Evolutionary conservation across 92 coral and sea anemone species (phyloP).

Genomic region (Blastomussa wellsi): DNA sequence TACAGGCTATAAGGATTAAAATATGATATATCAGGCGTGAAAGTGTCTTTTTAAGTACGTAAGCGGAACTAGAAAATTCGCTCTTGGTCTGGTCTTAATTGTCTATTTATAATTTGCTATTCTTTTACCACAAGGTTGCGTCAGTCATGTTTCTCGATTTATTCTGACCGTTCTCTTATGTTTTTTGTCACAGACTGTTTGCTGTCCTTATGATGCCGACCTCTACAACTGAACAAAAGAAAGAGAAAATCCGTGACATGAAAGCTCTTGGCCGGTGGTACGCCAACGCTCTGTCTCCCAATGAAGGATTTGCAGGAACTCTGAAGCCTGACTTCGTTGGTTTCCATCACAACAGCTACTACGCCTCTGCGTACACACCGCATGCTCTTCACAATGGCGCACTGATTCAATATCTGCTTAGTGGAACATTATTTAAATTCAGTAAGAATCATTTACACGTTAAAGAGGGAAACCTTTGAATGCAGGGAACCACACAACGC

Average conservation of each 20-base stretch:
- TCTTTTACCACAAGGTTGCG: neutral
- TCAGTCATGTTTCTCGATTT: neutral
- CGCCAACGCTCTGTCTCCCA: slow-evolving; percentile 44
- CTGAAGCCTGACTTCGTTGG: slow-evolving; percentile 67
- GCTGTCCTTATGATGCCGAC: slow-evolving; percentile 69
- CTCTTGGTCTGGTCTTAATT: no score
- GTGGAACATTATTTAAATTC: slow-evolving; percentile 17
- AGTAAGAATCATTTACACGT: neutral
- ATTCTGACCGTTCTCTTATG: neutral
- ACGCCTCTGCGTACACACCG: slow-evolving; percentile 66
- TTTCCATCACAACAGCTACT: slow-evolving; percentile 68
- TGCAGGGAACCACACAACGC: no score
- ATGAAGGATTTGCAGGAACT: slow-evolving; percentile 57
- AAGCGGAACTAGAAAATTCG: no score
- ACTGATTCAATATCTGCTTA: slow-evolving; percentile 46
- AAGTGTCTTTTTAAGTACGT: no score
- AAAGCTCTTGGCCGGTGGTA: slow-evolving; percentile 47
- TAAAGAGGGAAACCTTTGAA: no score
- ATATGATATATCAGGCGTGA: no score
- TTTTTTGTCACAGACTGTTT: slow-evolving; percentile 32
- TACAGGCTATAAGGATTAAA: no score
- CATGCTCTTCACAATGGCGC: slow-evolving; percentile 59
- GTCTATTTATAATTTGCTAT: no score
- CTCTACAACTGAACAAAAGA: slow-evolving; percentile 11
- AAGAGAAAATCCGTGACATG: slow-evolving; percentile 64